phyloP scores from a whole-genome alignment of 2,113 vertebrate species.

The Parotia lawesii region DNA sequence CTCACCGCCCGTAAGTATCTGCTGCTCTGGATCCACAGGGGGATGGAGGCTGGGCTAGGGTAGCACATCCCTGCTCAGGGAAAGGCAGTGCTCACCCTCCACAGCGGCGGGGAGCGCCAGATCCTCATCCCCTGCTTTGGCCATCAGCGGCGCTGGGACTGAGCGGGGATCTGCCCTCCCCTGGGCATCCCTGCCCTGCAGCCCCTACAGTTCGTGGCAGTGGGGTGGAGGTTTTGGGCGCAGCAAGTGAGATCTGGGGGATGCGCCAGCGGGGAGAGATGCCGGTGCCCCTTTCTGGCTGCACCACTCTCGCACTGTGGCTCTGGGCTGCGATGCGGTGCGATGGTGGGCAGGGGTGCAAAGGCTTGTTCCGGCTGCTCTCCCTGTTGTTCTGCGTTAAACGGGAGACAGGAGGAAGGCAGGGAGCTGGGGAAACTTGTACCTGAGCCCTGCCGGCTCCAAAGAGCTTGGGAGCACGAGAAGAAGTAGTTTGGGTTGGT shows the following conservation, averaged over 20 bases:
- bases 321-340: background rate
- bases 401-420: background rate
- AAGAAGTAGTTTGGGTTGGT: background rate
- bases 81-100: background rate
- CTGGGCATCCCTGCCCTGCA: background rate
- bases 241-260: background rate
- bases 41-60: background rate
- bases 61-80: rapidly evolving
- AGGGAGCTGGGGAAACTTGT: background rate
- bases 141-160: rapidly evolving
- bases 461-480: rapidly evolving
- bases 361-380: rapidly evolving
- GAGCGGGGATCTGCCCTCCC: background rate
- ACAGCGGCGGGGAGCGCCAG: rapidly evolving
- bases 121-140: background rate
- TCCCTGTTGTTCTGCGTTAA: background rate
- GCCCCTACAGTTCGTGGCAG: background rate
- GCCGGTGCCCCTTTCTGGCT: rapidly evolving
- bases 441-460: background rate
- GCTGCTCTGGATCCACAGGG: rapidly evolving
- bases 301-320: rapidly evolving
- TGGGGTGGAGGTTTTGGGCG: background rate
- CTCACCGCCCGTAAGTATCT: slow-evolving; percentile 83
- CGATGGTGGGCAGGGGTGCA: rapidly evolving
- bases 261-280: rapidly evolving